Evolutionary conservation across 2,888 invertebrate species (phyloP).

Genomic region (Lutraria lutraria): DNA sequence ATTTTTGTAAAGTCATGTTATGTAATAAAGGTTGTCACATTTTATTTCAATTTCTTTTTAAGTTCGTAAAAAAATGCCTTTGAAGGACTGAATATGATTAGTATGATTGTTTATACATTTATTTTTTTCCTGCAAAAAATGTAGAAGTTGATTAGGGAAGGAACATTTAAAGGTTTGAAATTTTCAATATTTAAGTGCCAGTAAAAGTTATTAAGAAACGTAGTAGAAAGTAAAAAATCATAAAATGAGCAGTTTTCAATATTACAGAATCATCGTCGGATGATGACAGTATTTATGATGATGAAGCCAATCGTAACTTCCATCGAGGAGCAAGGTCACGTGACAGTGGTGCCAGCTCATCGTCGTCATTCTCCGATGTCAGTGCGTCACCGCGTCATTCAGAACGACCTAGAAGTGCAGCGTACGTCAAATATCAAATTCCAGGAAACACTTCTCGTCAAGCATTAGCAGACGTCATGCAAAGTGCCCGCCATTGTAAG

Average conservation of each 20-base stretch:
- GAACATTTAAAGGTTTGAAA: no score
- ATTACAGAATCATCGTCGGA: constrained; percentile 83
- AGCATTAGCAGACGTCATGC: constrained; percentile 90
- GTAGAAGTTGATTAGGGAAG: no score
- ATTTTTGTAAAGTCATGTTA: no score
- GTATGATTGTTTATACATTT: no score
- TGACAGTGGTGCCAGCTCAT: constrained; percentile 82
- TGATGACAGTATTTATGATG: constrained; percentile 85
- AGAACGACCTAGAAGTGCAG: constrained; percentile 78
- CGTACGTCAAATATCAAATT: constrained; percentile 84
- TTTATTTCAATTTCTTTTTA: no score
- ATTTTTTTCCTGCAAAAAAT: no score
- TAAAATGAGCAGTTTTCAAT: neutral
- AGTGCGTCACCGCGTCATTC: constrained; percentile 74
- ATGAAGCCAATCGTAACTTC: constrained; percentile 79
- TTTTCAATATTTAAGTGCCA: no score
- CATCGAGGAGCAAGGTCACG: constrained; percentile 79
- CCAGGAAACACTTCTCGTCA: constrained; percentile 89
- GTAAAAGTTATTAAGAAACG: no score
- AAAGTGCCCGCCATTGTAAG: constrained; percentile 85
- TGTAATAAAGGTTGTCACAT: no score
- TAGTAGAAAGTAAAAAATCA: no score
- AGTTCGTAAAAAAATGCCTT: no score
- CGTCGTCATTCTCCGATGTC: constrained; percentile 81
- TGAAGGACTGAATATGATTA: no score